A percentile compares a stretch with the other conserved stretches of the same genome.
phyloP scores from a whole-genome alignment of 2,113 vertebrate species.

The Gasterosteus nipponicus region DNA sequence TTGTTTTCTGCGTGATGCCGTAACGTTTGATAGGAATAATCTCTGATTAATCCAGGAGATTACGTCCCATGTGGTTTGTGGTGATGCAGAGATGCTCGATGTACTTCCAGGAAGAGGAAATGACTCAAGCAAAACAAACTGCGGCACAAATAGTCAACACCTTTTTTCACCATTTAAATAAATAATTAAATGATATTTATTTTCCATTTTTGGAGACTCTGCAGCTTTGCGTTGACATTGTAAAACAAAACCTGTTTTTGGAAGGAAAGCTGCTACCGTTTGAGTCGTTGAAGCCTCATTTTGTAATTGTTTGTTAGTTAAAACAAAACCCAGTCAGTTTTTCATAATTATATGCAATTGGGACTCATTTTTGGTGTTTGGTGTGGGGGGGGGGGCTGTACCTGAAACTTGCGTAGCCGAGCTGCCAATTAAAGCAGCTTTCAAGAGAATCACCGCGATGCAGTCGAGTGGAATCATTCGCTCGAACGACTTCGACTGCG shows the following conservation, averaged over 20 bases:
- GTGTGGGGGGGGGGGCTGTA: neutral
- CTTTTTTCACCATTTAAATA: neutral
- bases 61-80: too few relatives aligned
- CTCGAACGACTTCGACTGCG: neutral
- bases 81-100: neutral
- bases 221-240: neutral
- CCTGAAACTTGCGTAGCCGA: neutral
- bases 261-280: neutral
- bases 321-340: neutral
- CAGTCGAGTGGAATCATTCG: neutral
- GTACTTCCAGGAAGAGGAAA: neutral
- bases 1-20: neutral
- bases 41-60: conserved; percentile 3
- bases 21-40: neutral
- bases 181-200: neutral
- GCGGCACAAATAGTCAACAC: neutral
- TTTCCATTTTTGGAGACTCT: neutral
- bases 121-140: conserved; percentile 9
- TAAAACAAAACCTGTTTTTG: neutral
- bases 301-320: neutral
- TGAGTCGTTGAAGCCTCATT: neutral
- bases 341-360: conserved; percentile 3
- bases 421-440: neutral
- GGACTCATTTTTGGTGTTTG: neutral
- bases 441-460: neutral